Evolutionary conservation across 1,140 invertebrate species (phyloP), one percentile per base, ranked within the genome.

Genomic region (Ooceraea biroi): DNA sequence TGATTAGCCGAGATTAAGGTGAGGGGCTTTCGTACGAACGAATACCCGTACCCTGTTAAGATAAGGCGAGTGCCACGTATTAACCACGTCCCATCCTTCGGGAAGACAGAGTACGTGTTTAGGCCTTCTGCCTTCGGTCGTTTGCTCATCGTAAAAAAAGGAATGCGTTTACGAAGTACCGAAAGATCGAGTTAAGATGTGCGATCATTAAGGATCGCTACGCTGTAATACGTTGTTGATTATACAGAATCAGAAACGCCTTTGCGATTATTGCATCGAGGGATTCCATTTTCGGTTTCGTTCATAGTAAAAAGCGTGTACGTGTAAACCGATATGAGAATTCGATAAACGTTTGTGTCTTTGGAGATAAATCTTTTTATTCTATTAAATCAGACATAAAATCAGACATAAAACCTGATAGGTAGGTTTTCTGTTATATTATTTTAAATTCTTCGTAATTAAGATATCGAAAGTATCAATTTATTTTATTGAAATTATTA

Each of bases 11-110:
- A 90, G 87, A 90, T 89, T 84, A 74, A 61, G 57, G 73, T 36
- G 72, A 82, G 60, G 48, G 48, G 52, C 4, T 66, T 71, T 46
- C 63, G 61, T 69, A 46, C 65, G 71, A 84, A 83, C 82, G 85
- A 90, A 88, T 68, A 86, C 65, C 76, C 86, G 87, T 91, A 87
- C 84, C 90, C 83, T 91, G 91, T 93, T 88, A 86, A 92, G 92
- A 93, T 93, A 93, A 92, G 77, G 12, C 84, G 69, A 87, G 74
- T 86, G 91, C 90, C 85, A 89, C 41, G 87, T 91, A 91, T 91
- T 92, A 92, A 92, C 90, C 89, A 89, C 85, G 87, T 83, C 83
- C 82, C 77, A 48, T 85, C 73, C 61, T 58, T 30, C 63, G 36
- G 30, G 2, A 88, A 89, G 89, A 92, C 89, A 85, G 87, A 91